A percentile compares a stretch with the other conserved stretches of the same genome.
phyloP scores from a whole-genome alignment of 2,888 invertebrate genomes.

The Zygogramma bicolorata region DNA sequence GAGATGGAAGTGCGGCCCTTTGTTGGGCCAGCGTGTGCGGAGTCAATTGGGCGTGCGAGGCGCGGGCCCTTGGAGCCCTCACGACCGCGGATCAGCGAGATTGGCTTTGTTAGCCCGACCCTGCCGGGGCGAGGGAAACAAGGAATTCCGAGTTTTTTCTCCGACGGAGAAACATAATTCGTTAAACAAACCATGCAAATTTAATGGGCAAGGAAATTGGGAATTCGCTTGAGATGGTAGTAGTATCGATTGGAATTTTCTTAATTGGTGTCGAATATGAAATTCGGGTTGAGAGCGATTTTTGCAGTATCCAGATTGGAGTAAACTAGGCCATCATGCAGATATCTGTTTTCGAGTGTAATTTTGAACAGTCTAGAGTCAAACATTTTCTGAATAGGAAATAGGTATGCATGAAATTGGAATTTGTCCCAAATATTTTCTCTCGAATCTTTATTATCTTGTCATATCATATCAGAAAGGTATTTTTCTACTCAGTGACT shows the following conservation, averaged over 20 bases:
- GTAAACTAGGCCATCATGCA: no score
- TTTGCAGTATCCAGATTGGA: no score
- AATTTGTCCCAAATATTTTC: no score
- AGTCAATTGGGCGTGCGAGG: constrained; percentile 63
- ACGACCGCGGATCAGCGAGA: constrained; percentile 57
- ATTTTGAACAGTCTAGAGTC: no score
- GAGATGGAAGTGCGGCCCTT: constrained; percentile 33
- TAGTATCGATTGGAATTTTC: not conserved
- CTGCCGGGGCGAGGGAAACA: constrained; percentile 56
- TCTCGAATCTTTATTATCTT: no score
- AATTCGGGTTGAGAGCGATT: not conserved
- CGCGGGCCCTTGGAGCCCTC: constrained; percentile 46
- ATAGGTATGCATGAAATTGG: no score
- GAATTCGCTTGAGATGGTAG: not conserved
- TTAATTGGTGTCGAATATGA: not conserved
- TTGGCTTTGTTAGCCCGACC: constrained; percentile 35
- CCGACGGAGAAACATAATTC: constrained; percentile 28
- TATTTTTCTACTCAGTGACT: no score
- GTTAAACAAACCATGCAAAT: constrained; percentile 50
- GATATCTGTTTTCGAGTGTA: no score
- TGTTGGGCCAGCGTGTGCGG: constrained; percentile 58
- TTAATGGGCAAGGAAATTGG: constrained; percentile 46
- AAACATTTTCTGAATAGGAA: no score
- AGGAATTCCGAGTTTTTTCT: constrained; percentile 43
- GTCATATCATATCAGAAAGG: no score